Conservation (phyloP, 2,113 vertebrate genomes). For the Ptychochromis oligacanthus region DNA sequence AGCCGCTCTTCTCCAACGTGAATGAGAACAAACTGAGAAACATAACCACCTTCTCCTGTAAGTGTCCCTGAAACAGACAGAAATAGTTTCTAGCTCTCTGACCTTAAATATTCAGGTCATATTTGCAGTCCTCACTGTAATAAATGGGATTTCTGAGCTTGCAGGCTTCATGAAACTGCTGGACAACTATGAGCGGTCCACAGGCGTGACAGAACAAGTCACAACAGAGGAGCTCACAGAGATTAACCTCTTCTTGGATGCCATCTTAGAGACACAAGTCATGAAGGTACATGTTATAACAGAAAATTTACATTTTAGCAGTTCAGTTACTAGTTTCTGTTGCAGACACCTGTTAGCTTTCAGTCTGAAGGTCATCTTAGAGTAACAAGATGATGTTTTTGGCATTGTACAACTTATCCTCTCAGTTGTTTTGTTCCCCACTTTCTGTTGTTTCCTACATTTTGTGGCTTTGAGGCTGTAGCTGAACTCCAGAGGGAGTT, state of each 20-base stretch:
- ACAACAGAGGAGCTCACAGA: constrained; percentile 81
- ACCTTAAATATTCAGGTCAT: background rate
- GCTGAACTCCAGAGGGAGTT: constrained; percentile 24
- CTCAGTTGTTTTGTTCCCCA: background rate
- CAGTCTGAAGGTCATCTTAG: background rate
- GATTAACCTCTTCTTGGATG: constrained; percentile 83
- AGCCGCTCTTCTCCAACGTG: constrained; percentile 80
- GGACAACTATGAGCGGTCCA: constrained; percentile 85
- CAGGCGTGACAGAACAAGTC: constrained; percentile 78
- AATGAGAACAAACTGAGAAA: constrained; percentile 77
- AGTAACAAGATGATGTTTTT: background rate
- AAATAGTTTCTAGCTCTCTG: background rate
- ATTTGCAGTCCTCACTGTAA: background rate
- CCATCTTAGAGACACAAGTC: constrained; percentile 82
- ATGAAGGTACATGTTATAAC: constrained; percentile 81
- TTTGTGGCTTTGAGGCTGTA: constrained; percentile 12
- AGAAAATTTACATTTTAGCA: background rate
- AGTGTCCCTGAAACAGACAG: constrained; percentile 36
- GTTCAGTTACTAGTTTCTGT: background rate
- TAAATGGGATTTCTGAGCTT: background rate
- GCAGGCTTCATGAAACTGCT: constrained; percentile 82
- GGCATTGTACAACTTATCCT: background rate
- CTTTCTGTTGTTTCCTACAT: background rate
- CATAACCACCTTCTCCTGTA: constrained; percentile 80
- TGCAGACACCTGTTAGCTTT: background rate